Conservation (phyloP, 2,888 invertebrate genomes). For the Pomacea canaliculata region DNA sequence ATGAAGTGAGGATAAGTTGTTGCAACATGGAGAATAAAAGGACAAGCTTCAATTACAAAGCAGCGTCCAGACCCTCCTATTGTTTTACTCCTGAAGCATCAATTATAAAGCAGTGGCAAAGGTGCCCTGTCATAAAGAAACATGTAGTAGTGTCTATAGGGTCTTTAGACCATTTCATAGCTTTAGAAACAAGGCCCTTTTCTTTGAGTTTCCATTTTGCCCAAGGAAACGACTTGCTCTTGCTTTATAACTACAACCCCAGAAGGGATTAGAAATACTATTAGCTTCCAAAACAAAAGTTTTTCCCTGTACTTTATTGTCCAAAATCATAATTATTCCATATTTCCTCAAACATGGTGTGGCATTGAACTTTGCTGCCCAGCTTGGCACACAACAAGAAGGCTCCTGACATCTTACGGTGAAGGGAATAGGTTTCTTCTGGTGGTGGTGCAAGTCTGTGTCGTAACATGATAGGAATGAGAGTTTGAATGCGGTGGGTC, state of each 20-base stretch:
- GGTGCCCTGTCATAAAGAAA: too few species aligned
- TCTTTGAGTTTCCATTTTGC: not conserved
- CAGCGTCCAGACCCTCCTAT: too few species aligned
- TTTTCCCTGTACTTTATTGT: not conserved
- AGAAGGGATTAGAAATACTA: too few species aligned
- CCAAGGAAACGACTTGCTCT: not conserved
- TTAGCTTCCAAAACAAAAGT: too few species aligned
- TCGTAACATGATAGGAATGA: constrained; percentile 93
- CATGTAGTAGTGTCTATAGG: too few species aligned
- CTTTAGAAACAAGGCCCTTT: too few species aligned
- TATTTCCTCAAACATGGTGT: constrained; percentile 85
- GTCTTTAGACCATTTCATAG: too few species aligned
- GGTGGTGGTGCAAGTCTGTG: constrained; percentile 97
- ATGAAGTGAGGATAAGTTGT: too few species aligned
- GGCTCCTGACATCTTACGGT: constrained; percentile 95
- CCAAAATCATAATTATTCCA: constrained; percentile 76
- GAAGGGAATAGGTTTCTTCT: constrained; percentile 97
- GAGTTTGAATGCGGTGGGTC: constrained; percentile 80
- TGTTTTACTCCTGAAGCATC: too few species aligned
- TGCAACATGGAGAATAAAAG: too few species aligned
- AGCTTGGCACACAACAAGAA: constrained; percentile 92
- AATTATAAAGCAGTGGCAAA: too few species aligned
- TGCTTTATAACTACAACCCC: not conserved
- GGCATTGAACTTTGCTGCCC: constrained; percentile 84
- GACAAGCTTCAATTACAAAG: too few species aligned